A percentile compares a stretch with the other conserved stretches of the same genome.
phyloP scores from a whole-genome alignment of 2,797 vertebrate species.

The Pogoniulus pusillus region DNA sequence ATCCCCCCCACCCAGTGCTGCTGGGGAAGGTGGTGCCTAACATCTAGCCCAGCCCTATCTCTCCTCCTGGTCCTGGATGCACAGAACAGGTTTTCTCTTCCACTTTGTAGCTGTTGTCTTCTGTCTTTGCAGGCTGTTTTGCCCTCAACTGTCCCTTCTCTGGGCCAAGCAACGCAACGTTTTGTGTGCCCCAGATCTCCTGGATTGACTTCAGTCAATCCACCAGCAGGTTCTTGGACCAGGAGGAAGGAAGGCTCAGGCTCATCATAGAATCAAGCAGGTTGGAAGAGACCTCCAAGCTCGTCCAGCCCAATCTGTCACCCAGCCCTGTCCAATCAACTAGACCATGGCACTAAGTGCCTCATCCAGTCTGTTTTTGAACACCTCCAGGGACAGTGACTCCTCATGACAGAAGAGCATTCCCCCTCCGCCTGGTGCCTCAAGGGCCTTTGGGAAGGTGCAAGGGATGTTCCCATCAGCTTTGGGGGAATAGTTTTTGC shows the following conservation, averaged over 20 bases:
- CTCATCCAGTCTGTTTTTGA: too few species aligned
- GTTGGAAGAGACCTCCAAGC: too few species aligned
- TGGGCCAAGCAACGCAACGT: constrained; percentile 6
- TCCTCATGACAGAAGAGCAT: background rate
- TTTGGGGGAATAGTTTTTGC: background rate
- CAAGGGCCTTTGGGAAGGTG: background rate
- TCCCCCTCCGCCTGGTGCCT: background rate
- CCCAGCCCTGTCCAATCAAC: too few species aligned
- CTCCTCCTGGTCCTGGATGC: background rate
- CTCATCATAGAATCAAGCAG: too few species aligned
- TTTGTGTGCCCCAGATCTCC: background rate
- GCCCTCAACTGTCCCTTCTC: background rate
- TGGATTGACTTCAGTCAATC: background rate
- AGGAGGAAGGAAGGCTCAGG: background rate
- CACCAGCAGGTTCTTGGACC: background rate
- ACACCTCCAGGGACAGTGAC: too few species aligned
- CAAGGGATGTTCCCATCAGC: background rate
- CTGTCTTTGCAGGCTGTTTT: background rate
- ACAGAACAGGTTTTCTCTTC: background rate
- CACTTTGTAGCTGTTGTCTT: background rate
- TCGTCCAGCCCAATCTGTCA: too few species aligned
- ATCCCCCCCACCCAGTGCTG: background rate
- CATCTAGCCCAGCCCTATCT: background rate
- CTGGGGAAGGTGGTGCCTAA: background rate
- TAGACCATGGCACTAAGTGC: too few species aligned